Conservation (phyloP, 1,140 invertebrate species). For the Armadillidium nasatum region DNA sequence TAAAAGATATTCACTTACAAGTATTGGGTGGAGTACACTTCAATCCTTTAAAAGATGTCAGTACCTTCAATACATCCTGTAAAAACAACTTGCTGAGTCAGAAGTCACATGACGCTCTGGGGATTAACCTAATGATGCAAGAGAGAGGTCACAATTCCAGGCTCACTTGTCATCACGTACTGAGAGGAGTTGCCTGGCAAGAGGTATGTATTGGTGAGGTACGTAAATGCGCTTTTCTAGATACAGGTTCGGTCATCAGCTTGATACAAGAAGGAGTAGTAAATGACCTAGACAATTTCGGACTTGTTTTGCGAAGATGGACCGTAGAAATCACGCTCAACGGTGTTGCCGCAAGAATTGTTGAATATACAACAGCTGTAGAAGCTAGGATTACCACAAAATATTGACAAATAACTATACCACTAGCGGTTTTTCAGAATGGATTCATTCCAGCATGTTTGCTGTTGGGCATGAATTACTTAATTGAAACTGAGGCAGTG, state of each 20-base stretch:
- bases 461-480: neutral
- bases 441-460: neutral
- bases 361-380: neutral
- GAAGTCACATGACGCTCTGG: neutral
- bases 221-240: neutral
- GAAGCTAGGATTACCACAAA: neutral
- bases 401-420: neutral
- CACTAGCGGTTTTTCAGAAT: neutral
- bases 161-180: neutral
- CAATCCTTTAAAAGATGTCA: neutral
- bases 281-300: neutral
- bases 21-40: neutral
- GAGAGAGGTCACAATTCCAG: neutral
- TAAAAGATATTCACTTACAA: neutral
- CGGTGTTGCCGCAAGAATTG: neutral
- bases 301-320: neutral
- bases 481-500: too few species aligned
- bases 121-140: neutral
- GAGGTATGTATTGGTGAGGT: neutral
- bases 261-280: neutral
- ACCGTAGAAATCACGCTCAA: neutral
- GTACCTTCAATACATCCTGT: neutral
- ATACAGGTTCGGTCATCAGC: conserved; percentile 3
- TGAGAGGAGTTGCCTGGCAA: neutral
- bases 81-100: neutral